Percentiles rank a stretch among this genome's conserved stretches.
These are phyloP conservation scores for Axinella damicornis DNA, from an alignment of 37 sponge, comb jelly and placozoan species.

Conservation along the genomic window DNA sequence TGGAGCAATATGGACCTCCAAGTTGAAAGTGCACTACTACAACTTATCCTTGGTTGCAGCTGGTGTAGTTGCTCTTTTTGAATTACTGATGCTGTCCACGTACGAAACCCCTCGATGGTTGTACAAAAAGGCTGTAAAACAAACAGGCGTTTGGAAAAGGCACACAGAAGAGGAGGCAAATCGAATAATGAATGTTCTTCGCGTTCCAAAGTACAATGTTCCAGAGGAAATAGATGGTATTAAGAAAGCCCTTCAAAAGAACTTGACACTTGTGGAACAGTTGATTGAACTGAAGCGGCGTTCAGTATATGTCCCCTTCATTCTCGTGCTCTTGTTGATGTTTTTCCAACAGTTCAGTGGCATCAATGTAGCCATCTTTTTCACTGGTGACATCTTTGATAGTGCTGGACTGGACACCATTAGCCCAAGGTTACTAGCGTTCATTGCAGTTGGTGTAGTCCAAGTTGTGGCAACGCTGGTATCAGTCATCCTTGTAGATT, in stretches of 20 bases:
- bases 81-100: slow-evolving; percentile 56
- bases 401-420: slow-evolving; percentile 7
- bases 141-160: too few species aligned
- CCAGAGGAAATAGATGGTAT: slow-evolving; percentile 47
- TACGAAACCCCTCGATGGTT: slow-evolving; percentile 87
- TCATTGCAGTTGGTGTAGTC: slow-evolving; percentile 50
- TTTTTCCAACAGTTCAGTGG: slow-evolving; percentile 85
- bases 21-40: slow-evolving; percentile 51
- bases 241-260: not conserved
- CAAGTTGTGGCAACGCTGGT: slow-evolving; percentile 58
- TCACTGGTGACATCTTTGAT: slow-evolving; percentile 52
- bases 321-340: slow-evolving; percentile 58
- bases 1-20: slow-evolving; percentile 7
- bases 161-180: not conserved
- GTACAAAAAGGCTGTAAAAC: not conserved
- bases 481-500: slow-evolving; percentile 71
- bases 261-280: slow-evolving; percentile 2
- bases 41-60: slow-evolving; percentile 50
- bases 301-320: slow-evolving; percentile 35
- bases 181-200: slow-evolving; percentile 46
- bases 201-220: slow-evolving; percentile 50
- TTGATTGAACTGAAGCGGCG: slow-evolving; percentile 26
- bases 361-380: slow-evolving; percentile 80
- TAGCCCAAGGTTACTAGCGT: slow-evolving; percentile 20
- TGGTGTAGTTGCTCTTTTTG: slow-evolving; percentile 56